These are phyloP conservation scores for Sorex maritimensis DNA, from an alignment of 2,797 vertebrate genomes.

Conservation along the genomic window DNA sequence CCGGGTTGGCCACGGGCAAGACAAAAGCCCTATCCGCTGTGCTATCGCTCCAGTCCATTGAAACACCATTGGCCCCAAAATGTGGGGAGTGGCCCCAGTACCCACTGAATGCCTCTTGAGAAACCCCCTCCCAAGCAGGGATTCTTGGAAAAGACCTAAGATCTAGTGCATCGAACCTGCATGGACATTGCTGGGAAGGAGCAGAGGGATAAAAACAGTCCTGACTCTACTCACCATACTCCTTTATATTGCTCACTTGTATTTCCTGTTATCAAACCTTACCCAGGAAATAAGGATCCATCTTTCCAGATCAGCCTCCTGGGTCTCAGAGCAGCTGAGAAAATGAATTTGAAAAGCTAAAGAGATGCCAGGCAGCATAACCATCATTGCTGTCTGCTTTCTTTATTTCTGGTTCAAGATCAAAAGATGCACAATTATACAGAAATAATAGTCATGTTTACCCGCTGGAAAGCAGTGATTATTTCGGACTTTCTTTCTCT, in stretches of 20 bases:
- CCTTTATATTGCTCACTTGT: not conserved
- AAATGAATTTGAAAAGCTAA: not conserved
- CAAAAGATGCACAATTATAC: conserved; percentile 2
- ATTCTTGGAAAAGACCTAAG: not conserved
- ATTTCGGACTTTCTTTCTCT: not conserved
- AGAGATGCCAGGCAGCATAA: not conserved
- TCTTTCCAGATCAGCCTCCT: not conserved
- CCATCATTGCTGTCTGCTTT: not conserved
- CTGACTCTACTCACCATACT: not conserved
- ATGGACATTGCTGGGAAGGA: not conserved
- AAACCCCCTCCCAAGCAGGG: not conserved
- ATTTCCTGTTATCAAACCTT: not conserved
- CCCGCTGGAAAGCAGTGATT: not conserved
- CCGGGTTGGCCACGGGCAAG: too few relatives aligned
- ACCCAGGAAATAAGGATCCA: not conserved
- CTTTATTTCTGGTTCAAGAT: not conserved
- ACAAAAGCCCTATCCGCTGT: too few relatives aligned
- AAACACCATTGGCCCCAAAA: too few relatives aligned
- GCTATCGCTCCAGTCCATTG: too few relatives aligned
- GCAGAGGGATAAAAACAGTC: not conserved
- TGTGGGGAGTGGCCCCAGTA: too few relatives aligned
- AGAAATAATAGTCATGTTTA: not conserved
- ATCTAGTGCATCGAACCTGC: not conserved
- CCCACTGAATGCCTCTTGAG: too few relatives aligned
- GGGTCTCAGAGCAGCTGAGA: not conserved